Base-by-base conservation (phyloP, 2,888 invertebrate species). In the Magallana nippona region DNA sequence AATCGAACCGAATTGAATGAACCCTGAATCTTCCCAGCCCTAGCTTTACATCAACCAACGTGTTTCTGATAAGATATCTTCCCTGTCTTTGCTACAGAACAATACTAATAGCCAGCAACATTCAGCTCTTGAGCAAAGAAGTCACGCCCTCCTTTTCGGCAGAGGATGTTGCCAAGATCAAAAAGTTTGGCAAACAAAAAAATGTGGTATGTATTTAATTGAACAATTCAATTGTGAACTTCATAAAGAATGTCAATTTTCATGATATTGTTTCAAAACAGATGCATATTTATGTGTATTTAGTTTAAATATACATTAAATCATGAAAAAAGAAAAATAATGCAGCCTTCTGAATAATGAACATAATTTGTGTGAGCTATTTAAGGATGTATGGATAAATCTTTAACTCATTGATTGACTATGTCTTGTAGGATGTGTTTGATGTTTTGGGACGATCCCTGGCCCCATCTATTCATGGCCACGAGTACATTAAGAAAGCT, bases 381-480 rank as follows among this genome's bases (percentile, higher is more conserved):
- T 5, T 0, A 32, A 32, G 32, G 32, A 32, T 32, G 32, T 32
- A 32, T 32, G 32, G 32, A 32, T 32, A 32, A 32, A 32, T 32
- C n/a, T n/a, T n/a, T n/a, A n/a, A n/a, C n/a, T 32, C 19, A 32
- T 62, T 81, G 22, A 10, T 63, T 78, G 32, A 32, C 32, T 5
- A 32, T 32, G 44, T 44, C 27, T 71, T 87, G 5, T 86, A 94
- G 89, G 96, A 98, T 94, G 97, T 98, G 87, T 99, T 99, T 93
- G 97, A 98, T 83, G 94, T 98, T 85, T 95, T 99, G 57, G 96
- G 98, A 82, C 97, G 97, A 92, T 99, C 99, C 0, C 95, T 99
- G 82, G 99, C 99, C 0, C 99, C 99, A 0, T 98, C 99, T 0
- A 99, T 99, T 92, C 98, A 98, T 91, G 99, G 99, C 0, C 98